phyloP scores from a whole-genome alignment of 1,140 invertebrate genomes.

The Drosophila tsacasi region DNA sequence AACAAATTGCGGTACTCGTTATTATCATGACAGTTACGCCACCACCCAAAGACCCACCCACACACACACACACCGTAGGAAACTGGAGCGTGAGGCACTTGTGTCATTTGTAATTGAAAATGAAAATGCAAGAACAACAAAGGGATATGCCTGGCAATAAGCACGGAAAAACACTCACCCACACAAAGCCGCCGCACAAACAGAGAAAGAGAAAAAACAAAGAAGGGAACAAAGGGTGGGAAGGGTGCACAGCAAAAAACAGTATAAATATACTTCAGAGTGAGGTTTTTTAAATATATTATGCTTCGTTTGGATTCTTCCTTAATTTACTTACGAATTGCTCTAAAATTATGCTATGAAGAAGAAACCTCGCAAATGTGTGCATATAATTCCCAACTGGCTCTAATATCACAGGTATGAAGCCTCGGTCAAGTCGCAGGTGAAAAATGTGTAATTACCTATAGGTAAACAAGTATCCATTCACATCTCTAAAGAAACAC shows the following conservation, averaged over 20 bases:
- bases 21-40: slow-evolving; percentile 60
- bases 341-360: too few species aligned
- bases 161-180: slow-evolving; percentile 24
- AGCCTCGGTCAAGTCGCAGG: too few species aligned
- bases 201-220: slow-evolving; percentile 25
- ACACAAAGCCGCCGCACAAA: slow-evolving; percentile 12
- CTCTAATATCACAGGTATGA: too few species aligned
- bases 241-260: not conserved
- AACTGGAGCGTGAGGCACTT: slow-evolving; percentile 82
- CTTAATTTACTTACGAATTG: too few species aligned
- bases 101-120: slow-evolving; percentile 84
- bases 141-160: slow-evolving; percentile 45
- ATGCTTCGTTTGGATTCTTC: too few species aligned
- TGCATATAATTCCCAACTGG: too few species aligned
- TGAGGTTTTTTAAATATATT: not conserved
- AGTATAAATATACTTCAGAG: not conserved
- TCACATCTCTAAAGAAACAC: too few species aligned
- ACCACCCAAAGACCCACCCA: slow-evolving; percentile 16
- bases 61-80: slow-evolving; percentile 29
- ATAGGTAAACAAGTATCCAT: too few species aligned
- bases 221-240: slow-evolving; percentile 14
- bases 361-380: too few species aligned
- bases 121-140: slow-evolving; percentile 72
- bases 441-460: too few species aligned
- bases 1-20: slow-evolving; percentile 79